Percentiles rank a stretch among this genome's conserved stretches.
Evolutionary conservation across 2,797 vertebrate species (phyloP).

Genomic region (Gila robusta): DNA sequence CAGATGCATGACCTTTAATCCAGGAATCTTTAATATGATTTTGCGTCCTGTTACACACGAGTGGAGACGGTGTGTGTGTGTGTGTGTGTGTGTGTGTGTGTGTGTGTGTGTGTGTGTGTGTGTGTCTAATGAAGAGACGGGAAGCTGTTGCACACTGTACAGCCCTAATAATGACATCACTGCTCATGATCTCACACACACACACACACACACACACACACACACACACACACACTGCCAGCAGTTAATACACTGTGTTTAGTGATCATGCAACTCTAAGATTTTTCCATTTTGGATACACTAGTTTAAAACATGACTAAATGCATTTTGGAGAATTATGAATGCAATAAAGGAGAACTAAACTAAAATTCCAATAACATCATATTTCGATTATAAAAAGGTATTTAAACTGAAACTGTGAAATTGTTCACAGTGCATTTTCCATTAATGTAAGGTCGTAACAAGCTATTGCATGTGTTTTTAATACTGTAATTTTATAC

Average conservation of each 20-base stretch:
- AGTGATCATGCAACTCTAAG: neutral
- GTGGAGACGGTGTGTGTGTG: too few relatives aligned
- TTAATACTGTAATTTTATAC: neutral
- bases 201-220: too few relatives aligned
- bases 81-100: too few relatives aligned
- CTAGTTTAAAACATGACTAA: neutral
- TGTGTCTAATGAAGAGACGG: too few relatives aligned
- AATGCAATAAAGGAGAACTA: neutral
- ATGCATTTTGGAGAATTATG: neutral
- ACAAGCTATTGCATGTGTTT: neutral
- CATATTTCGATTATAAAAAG: neutral
- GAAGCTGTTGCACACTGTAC: too few relatives aligned
- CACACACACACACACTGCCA: too few relatives aligned
- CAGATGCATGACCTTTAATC: too few relatives aligned
- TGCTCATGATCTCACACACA: neutral
- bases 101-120: too few relatives aligned
- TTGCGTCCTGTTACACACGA: neutral
- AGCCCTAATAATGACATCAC: constrained; percentile 7
- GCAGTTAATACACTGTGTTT: neutral
- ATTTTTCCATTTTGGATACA: neutral
- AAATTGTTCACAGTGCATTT: neutral
- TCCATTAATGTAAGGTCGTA: neutral
- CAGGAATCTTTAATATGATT: neutral
- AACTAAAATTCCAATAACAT: too few relatives aligned
- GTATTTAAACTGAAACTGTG: neutral